Evolutionary conservation across 2,113 vertebrate species (phyloP).

Genomic region (Actenoides lindsayi): DNA sequence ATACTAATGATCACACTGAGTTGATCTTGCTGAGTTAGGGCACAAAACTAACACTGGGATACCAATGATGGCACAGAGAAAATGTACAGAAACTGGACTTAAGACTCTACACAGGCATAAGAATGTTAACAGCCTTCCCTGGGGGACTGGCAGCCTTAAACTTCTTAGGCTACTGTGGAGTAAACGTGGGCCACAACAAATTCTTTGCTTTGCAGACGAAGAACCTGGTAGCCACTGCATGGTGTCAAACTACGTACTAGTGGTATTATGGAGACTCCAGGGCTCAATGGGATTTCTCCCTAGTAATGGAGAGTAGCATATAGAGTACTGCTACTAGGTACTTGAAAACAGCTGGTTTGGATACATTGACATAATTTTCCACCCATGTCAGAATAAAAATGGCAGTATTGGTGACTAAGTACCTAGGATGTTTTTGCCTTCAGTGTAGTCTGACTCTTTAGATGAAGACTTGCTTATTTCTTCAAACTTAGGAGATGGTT

Average conservation of each 20-base stretch:
- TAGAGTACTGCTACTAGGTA: not conserved
- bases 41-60: not conserved
- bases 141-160: not conserved
- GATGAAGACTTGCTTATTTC: slow-evolving; percentile 74
- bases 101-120: not conserved
- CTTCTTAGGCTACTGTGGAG: not conserved
- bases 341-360: not conserved
- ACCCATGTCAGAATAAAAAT: not conserved
- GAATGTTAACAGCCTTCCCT: not conserved
- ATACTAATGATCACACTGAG: not conserved
- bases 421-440: slow-evolving; percentile 67
- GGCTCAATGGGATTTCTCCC: not conserved
- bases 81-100: not conserved
- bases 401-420: not conserved
- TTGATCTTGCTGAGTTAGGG: not conserved
- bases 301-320: not conserved
- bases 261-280: not conserved
- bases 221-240: not conserved
- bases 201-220: not conserved
- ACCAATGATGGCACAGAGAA: not conserved
- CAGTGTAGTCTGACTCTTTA: slow-evolving; percentile 52
- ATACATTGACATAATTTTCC: not conserved
- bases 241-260: not conserved
- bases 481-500: slow-evolving; percentile 79
- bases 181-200: not conserved